A percentile compares a stretch with the other conserved stretches of the same genome.
Evolutionary conservation across 2,888 invertebrate species (phyloP).

Genomic region (Brachypalpus laphriformis): DNA sequence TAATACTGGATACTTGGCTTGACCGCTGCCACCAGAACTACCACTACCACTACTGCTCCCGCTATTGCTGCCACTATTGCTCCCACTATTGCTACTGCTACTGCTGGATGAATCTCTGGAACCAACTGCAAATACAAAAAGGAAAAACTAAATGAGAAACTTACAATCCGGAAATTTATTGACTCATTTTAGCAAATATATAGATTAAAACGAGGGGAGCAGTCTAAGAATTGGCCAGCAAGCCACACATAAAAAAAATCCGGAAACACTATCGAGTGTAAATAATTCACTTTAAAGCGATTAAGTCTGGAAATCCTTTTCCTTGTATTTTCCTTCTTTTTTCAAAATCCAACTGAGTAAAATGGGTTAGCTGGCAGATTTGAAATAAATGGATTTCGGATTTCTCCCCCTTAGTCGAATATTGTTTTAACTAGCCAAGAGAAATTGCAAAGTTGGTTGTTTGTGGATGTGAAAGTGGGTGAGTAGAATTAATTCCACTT

Average conservation of each 20-base stretch:
- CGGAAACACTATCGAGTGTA: conserved; percentile 44
- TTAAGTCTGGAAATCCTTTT: conserved; percentile 47
- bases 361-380: conserved; percentile 6
- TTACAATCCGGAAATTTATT: conserved; percentile 71
- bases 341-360: conserved; percentile 1
- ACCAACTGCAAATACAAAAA: conserved; percentile 79
- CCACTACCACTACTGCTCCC: conserved; percentile 79
- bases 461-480: neutral
- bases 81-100: conserved; percentile 68
- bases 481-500: neutral
- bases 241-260: conserved; percentile 29
- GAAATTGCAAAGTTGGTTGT: conserved; percentile 4
- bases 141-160: conserved; percentile 53
- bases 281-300: conserved; percentile 68
- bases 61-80: conserved; percentile 73
- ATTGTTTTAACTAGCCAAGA: conserved; percentile 26
- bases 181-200: conserved; percentile 61
- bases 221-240: conserved; percentile 28
- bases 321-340: neutral
- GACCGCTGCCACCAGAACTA: conserved; percentile 84
- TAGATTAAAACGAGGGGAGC: conserved; percentile 38
- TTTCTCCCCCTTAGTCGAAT: conserved; percentile 33
- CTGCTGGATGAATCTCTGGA: conserved; percentile 80
- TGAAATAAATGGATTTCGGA: conserved; percentile 42
- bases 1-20: conserved; percentile 91